Percentiles rank a stretch among this genome's conserved stretches.
phyloP scores from a whole-genome alignment of 2,888 invertebrate species.

The Mythimna albipuncta region DNA sequence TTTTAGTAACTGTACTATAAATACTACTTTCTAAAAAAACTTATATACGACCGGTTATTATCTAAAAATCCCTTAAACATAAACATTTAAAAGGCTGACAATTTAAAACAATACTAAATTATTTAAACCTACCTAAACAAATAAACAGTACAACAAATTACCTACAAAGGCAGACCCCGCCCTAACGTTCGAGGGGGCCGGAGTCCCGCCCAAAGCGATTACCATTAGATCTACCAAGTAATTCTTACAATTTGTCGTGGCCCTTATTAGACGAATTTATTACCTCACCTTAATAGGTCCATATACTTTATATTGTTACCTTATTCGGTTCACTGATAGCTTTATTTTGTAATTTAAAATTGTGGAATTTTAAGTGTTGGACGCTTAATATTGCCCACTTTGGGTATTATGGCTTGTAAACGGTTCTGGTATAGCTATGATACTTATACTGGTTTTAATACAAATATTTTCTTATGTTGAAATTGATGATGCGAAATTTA shows the following conservation, averaged over 20 bases:
- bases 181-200: slow-evolving; percentile 23
- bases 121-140: slow-evolving; percentile 2
- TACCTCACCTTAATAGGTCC: slow-evolving; percentile 68
- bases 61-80: neutral
- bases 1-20: too few species aligned
- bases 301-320: slow-evolving; percentile 70
- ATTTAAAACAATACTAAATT: neutral
- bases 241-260: slow-evolving; percentile 81
- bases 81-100: neutral
- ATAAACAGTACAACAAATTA: slow-evolving; percentile 12
- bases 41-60: too few species aligned
- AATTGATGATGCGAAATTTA: slow-evolving; percentile 3
- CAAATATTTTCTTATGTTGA: slow-evolving; percentile 6
- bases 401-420: slow-evolving; percentile 34
- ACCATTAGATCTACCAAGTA: slow-evolving; percentile 75
- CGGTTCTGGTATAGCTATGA: slow-evolving; percentile 7
- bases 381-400: slow-evolving; percentile 20
- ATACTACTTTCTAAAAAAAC: too few species aligned
- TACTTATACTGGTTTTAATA: slow-evolving; percentile 9
- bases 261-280: slow-evolving; percentile 78
- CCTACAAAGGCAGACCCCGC: slow-evolving; percentile 38
- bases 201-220: slow-evolving; percentile 62
- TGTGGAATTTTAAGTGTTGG: slow-evolving; percentile 51
- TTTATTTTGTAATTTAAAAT: slow-evolving; percentile 67
- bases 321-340: slow-evolving; percentile 65